phyloP scores from a whole-genome alignment of 1,140 invertebrate species.

The Calycopis cecrops region DNA sequence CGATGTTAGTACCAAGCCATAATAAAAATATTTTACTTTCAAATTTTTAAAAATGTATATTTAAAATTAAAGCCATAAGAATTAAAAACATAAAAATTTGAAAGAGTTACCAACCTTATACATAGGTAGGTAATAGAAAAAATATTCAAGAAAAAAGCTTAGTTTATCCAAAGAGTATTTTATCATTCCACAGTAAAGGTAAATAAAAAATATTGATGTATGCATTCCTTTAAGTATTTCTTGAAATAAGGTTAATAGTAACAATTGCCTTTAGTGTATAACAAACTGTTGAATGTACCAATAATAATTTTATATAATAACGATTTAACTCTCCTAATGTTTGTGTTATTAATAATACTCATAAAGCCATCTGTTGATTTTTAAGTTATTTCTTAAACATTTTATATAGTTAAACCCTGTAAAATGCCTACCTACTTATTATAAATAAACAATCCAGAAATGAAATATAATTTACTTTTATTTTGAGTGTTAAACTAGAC shows the following conservation, averaged over 20 bases:
- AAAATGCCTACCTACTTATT: slow-evolving; percentile 12
- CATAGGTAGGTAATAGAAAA: too few species aligned
- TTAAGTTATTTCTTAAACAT: slow-evolving; percentile 9
- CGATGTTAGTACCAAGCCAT: too few species aligned
- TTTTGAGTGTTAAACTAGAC: not conserved
- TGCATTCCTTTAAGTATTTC: not conserved
- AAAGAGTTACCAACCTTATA: too few species aligned
- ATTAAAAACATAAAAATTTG: too few species aligned
- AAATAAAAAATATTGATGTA: not conserved
- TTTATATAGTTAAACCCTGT: slow-evolving; percentile 20
- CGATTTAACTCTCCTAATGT: not conserved
- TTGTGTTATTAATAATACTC: slow-evolving; percentile 3
- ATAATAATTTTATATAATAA: slow-evolving; percentile 2
- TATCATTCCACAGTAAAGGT: not conserved
- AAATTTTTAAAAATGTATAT: too few species aligned
- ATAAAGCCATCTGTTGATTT: slow-evolving; percentile 3
- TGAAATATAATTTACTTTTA: slow-evolving; percentile 1
- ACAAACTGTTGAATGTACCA: slow-evolving; percentile 1
- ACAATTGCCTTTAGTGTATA: slow-evolving; percentile 4
- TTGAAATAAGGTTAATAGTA: not conserved
- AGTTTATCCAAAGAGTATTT: not conserved
- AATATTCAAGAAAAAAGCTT: too few species aligned
- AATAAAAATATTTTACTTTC: too few species aligned
- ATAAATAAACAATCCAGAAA: slow-evolving; percentile 18
- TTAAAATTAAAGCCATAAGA: too few species aligned